These are phyloP conservation scores for Nyctibius bracteatus DNA, from an alignment of 2,113 vertebrate genomes.

Conservation along the genomic window DNA sequence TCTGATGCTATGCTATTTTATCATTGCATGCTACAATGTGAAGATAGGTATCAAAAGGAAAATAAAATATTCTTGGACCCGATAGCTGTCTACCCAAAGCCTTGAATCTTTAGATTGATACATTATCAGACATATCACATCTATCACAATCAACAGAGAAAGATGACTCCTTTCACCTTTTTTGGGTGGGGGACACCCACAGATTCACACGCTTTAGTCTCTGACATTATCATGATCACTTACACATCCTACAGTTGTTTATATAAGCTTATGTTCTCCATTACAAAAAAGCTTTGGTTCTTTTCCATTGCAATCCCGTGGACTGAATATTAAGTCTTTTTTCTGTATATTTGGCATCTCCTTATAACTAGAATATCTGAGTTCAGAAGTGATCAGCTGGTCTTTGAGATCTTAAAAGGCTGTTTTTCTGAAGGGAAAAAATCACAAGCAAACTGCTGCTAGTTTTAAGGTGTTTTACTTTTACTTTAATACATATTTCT, in stretches of 20 bases:
- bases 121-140: background rate
- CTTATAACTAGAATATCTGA: background rate
- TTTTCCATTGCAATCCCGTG: background rate
- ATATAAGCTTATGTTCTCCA: background rate
- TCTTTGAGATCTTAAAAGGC: background rate
- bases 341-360: background rate
- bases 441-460: background rate
- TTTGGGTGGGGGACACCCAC: background rate
- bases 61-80: background rate
- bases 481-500: background rate
- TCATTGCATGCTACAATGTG: background rate
- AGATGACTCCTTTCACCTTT: background rate
- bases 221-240: background rate
- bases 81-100: background rate
- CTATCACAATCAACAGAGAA: background rate
- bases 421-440: background rate
- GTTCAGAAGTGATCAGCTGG: background rate
- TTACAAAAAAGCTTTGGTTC: background rate
- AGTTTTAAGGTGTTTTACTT: background rate
- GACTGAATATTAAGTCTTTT: background rate
- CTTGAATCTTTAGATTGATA: background rate
- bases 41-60: background rate
- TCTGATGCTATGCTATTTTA: background rate
- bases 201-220: background rate
- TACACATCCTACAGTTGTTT: conserved; percentile 9